Conservation (phyloP, 1,140 invertebrate species). For the Chymomyza costata region DNA sequence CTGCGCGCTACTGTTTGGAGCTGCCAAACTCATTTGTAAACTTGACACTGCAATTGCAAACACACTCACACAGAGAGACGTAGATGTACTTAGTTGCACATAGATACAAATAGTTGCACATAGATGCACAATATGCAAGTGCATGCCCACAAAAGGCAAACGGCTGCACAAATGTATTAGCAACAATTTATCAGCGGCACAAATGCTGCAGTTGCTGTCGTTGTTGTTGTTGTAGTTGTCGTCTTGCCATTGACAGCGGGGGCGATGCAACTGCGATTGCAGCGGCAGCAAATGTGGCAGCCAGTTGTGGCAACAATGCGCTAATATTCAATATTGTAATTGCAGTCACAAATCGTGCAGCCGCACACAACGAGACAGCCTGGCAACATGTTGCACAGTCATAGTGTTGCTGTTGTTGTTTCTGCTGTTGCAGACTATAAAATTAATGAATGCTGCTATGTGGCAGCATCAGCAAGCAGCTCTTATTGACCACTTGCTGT, state of each 20-base stretch:
- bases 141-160: conserved; percentile 30
- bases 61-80: too few relatives aligned
- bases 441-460: conserved; percentile 69
- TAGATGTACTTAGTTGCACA: too few relatives aligned
- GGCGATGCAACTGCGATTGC: conserved; percentile 12
- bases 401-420: conserved; percentile 30
- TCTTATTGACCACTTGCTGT: conserved; percentile 69
- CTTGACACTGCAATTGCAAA: conserved; percentile 70
- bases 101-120: too few relatives aligned
- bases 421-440: conserved; percentile 27
- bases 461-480: conserved; percentile 31
- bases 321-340: conserved; percentile 74
- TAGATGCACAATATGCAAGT: too few relatives aligned
- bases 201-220: conserved; percentile 39
- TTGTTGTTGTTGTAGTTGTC: conserved; percentile 22
- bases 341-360: conserved; percentile 69
- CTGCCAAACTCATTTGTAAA: conserved; percentile 69
- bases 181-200: conserved; percentile 59
- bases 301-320: conserved; percentile 48
- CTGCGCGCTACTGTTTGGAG: conserved; percentile 11
- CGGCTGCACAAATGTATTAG: conserved; percentile 63
- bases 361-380: conserved; percentile 15
- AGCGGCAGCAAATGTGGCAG: not conserved
- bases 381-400: conserved; percentile 35
- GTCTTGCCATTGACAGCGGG: conserved; percentile 55